Conservation (phyloP, 2,888 invertebrate genomes). For the Dioctria rufipes region DNA sequence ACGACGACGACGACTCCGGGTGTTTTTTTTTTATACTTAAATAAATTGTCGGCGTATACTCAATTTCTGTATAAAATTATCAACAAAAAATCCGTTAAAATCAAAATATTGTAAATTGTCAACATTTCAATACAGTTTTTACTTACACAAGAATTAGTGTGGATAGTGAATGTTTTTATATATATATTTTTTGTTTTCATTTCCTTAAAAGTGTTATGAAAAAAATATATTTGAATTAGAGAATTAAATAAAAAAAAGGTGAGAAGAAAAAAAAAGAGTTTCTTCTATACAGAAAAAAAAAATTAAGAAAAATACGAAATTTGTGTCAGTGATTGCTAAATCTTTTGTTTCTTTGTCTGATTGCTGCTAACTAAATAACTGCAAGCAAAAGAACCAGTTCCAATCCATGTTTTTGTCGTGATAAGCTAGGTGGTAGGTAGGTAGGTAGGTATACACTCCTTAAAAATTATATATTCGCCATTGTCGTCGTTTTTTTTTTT, state of each 20-base stretch:
- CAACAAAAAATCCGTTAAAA: not conserved
- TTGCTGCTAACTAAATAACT: too few species aligned
- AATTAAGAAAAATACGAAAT: constrained; percentile 25
- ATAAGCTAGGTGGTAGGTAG: not conserved
- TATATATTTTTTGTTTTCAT: too few species aligned
- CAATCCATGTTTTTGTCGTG: constrained; percentile 6
- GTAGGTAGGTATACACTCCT: constrained; percentile 22
- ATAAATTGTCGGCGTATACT: not conserved
- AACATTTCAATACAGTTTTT: not conserved
- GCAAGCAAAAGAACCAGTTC: constrained; percentile 29
- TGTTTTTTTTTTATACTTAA: not conserved
- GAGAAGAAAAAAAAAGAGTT: constrained; percentile 1
- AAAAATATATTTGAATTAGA: constrained; percentile 17
- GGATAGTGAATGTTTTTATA: constrained; percentile 32
- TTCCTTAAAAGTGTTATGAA: constrained; percentile 26
- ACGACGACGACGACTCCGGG: not conserved
- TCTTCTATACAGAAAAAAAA: not conserved
- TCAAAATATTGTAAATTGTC: not conserved
- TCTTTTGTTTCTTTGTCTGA: not conserved
- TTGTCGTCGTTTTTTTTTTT: constrained; percentile 7
- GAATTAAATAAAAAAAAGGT: constrained; percentile 2
- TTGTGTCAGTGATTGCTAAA: constrained; percentile 51
- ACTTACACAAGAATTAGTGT: not conserved
- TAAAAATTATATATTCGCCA: constrained; percentile 13
- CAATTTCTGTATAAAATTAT: not conserved